Percentiles rank a stretch among this genome's conserved stretches.
phyloP scores from a whole-genome alignment of 2,797 vertebrate genomes.

The Sebastes melanostomus region DNA sequence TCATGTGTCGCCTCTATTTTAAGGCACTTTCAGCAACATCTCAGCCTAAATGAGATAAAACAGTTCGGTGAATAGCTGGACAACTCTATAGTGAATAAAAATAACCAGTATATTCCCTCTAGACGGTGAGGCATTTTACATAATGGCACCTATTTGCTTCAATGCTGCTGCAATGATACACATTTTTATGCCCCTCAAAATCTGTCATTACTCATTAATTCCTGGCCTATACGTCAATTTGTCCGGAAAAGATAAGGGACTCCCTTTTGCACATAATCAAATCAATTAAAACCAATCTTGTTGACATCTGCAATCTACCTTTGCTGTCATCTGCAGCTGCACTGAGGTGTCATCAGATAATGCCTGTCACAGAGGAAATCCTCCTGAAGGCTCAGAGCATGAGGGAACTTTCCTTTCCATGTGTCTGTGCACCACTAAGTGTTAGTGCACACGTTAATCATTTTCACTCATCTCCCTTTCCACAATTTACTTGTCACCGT shows the following conservation, averaged over 20 bases:
- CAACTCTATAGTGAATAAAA: background rate
- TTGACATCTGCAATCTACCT: constrained; percentile 28
- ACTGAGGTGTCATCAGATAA: constrained; percentile 3
- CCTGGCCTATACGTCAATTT: background rate
- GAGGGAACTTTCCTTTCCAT: background rate
- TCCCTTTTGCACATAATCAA: constrained; percentile 22
- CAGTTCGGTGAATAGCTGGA: background rate
- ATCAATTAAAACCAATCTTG: constrained; percentile 46
- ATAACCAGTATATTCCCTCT: background rate
- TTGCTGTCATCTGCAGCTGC: background rate
- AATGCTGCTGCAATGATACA: background rate
- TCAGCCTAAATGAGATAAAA: background rate
- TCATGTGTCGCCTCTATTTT: constrained; percentile 3
- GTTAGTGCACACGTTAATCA: constrained; percentile 25
- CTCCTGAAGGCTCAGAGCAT: constrained; percentile 3
- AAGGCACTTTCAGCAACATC: constrained; percentile 1
- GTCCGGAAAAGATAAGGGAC: constrained; percentile 1
- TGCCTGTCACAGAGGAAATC: constrained; percentile 15
- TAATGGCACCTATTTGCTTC: background rate
- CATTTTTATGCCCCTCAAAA: background rate
- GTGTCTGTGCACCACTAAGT: background rate
- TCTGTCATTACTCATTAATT: constrained; percentile 12
- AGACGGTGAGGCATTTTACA: background rate
- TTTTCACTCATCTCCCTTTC: constrained; percentile 27
- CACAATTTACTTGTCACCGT: constrained; percentile 16